Conservation (phyloP, 2,888 invertebrate genomes). For the Dynastes maya region DNA sequence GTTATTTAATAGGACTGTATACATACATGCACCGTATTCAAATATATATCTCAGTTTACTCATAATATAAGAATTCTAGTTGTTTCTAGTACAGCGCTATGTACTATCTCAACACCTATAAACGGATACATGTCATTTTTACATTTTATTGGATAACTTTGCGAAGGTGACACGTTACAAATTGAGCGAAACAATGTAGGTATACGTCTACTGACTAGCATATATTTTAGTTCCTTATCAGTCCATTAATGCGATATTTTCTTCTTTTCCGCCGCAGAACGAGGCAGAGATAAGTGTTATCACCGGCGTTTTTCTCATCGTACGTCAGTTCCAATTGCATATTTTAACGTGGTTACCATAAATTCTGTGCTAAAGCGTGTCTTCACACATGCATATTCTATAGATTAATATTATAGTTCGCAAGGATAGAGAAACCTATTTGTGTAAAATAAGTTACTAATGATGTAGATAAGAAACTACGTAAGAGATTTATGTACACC, state of each 20-base stretch:
- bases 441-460: too few species aligned
- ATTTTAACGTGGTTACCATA: slow-evolving; percentile 50
- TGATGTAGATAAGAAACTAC: too few species aligned
- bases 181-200: slow-evolving; percentile 10
- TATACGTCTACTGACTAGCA: slow-evolving; percentile 20
- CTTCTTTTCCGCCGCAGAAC: slow-evolving; percentile 46
- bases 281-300: slow-evolving; percentile 41
- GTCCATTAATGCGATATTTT: slow-evolving; percentile 39
- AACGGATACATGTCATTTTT: neutral
- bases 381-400: slow-evolving; percentile 13
- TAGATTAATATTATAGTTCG: neutral
- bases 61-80: neutral
- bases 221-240: slow-evolving; percentile 34
- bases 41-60: neutral
- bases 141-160: slow-evolving; percentile 28
- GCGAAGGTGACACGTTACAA: slow-evolving; percentile 32
- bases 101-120: slow-evolving; percentile 3
- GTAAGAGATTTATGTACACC: too few species aligned
- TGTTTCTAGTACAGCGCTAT: neutral
- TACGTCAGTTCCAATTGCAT: slow-evolving; percentile 48
- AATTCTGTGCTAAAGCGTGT: slow-evolving; percentile 43
- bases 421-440: too few species aligned
- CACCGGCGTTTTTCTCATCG: slow-evolving; percentile 49
- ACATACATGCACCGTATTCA: neutral
- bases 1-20: too few species aligned